Conservation (phyloP, 2,888 invertebrate genomes). For the Strigamia crassipes region DNA sequence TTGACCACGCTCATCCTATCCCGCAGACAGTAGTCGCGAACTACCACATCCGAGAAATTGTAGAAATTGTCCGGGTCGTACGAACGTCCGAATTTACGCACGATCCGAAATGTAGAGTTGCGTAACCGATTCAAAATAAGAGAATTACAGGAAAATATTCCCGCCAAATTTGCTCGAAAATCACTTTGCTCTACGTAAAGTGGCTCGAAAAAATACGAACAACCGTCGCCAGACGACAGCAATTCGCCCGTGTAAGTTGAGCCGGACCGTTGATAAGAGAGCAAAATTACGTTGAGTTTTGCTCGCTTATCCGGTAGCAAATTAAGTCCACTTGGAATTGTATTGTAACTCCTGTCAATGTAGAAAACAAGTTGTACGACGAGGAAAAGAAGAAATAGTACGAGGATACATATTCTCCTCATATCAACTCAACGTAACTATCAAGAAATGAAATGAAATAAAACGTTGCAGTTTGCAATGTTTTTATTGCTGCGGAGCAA, state of each 20-base stretch:
- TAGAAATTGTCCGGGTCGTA: background rate
- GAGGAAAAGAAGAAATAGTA: too few species aligned
- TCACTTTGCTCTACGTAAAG: constrained; percentile 6
- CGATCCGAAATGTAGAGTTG: constrained; percentile 12
- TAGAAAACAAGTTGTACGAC: too few species aligned
- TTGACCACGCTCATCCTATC: constrained; percentile 43
- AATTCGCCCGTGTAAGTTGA: constrained; percentile 48
- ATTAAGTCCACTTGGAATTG: too few species aligned
- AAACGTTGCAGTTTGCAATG: too few species aligned
- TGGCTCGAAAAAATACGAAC: constrained; percentile 49
- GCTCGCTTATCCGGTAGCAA: too few species aligned
- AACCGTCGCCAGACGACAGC: constrained; percentile 31
- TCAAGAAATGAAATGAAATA: too few species aligned
- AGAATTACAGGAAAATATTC: constrained; percentile 43
- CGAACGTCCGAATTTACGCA: constrained; percentile 43
- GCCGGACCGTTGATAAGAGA: constrained; percentile 49
- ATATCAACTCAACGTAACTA: too few species aligned
- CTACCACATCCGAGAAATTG: background rate
- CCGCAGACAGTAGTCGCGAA: constrained; percentile 12
- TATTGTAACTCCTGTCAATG: too few species aligned
- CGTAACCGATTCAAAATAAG: constrained; percentile 35
- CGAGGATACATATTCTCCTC: too few species aligned
- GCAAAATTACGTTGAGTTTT: constrained; percentile 45
- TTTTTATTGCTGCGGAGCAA: too few species aligned
- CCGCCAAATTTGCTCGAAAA: background rate